Conservation (phyloP, 1,140 invertebrate species). For the Pseudomyrmex sp. region DNA sequence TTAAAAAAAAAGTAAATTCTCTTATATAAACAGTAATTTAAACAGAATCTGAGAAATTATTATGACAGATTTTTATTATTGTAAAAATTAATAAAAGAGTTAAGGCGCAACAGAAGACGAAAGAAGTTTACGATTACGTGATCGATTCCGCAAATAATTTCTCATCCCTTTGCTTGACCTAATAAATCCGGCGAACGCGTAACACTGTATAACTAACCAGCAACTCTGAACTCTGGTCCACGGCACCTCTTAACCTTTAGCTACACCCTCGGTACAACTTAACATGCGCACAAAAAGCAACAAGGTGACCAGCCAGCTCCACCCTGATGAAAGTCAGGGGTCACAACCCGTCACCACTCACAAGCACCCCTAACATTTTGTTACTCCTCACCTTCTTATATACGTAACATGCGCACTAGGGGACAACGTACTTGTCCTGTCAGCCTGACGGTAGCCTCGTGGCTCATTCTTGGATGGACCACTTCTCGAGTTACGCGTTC, state of each 20-base stretch:
- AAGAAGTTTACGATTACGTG: constrained; percentile 28
- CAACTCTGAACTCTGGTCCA: constrained; percentile 15
- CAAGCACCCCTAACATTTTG: constrained; percentile 46
- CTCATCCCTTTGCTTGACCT: background rate
- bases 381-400: constrained; percentile 36
- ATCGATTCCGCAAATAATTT: constrained; percentile 15
- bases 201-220: constrained; percentile 24
- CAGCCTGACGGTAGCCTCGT: background rate
- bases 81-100: too few relatives aligned
- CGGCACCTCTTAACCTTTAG: constrained; percentile 50
- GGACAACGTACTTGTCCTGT: constrained; percentile 40
- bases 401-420: constrained; percentile 50
- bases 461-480: constrained; percentile 40
- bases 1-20: background rate
- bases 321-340: constrained; percentile 51
- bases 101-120: background rate
- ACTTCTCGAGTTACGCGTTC: constrained; percentile 51
- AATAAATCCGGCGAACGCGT: constrained; percentile 36
- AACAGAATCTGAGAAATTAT: too few relatives aligned
- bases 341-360: constrained; percentile 29
- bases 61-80: background rate
- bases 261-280: constrained; percentile 34
- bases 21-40: too few relatives aligned
- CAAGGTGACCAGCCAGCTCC: background rate
- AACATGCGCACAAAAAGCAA: constrained; percentile 42